Conservation (phyloP, 2,797 vertebrate genomes). For the Clamator glandarius region DNA sequence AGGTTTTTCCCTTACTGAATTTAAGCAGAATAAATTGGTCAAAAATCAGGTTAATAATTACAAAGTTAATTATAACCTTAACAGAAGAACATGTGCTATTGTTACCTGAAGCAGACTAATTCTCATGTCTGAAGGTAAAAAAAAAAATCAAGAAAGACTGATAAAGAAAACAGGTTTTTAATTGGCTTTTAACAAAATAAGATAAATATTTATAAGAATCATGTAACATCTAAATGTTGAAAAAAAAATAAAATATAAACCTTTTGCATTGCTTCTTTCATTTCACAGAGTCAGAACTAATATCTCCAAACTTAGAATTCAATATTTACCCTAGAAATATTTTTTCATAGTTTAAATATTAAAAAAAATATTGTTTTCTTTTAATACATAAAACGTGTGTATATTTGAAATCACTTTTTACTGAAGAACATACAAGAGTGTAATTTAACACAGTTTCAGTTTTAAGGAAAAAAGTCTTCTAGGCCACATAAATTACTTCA, state of each 20-base stretch:
- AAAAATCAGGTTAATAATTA: conserved; percentile 14
- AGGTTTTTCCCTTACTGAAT: background rate
- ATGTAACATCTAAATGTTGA: background rate
- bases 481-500: background rate
- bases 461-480: background rate
- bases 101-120: background rate
- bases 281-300: background rate
- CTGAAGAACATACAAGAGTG: background rate
- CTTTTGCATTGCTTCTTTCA: background rate
- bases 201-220: background rate
- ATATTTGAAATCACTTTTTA: background rate
- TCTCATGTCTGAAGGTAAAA: background rate
- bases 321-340: background rate
- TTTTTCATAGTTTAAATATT: background rate
- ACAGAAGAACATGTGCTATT: background rate
- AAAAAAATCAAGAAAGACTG: background rate
- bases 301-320: background rate
- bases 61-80: conserved; percentile 15
- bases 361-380: background rate
- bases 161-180: background rate
- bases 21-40: conserved; percentile 16
- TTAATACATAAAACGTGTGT: background rate
- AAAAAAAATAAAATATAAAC: background rate
- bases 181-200: conserved; percentile 2
- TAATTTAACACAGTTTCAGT: background rate